Conservation (phyloP, 2,797 vertebrate species). For the Acanthurus lineatus region DNA sequence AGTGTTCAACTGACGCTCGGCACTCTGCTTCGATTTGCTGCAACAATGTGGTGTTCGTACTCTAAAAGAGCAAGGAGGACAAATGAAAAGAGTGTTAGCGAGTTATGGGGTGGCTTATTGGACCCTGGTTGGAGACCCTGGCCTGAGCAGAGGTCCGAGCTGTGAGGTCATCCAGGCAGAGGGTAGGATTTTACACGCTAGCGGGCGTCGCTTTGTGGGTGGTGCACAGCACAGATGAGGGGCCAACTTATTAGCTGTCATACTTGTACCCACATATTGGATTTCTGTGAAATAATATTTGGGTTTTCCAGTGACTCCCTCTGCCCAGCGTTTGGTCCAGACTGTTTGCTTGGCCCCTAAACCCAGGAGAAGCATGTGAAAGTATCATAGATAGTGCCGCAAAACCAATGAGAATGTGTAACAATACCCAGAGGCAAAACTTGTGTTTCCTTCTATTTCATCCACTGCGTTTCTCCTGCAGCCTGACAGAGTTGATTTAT, state of each 20-base stretch:
- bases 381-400: constrained; percentile 67
- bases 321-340: constrained; percentile 62
- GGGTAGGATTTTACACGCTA: constrained; percentile 62
- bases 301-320: constrained; percentile 72
- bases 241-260: constrained; percentile 80
- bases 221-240: constrained; percentile 63
- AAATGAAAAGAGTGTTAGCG: constrained; percentile 54
- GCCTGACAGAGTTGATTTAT: constrained; percentile 63
- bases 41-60: constrained; percentile 41
- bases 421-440: constrained; percentile 66
- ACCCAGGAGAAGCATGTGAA: constrained; percentile 69
- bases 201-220: constrained; percentile 72
- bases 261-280: constrained; percentile 79
- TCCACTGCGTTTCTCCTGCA: constrained; percentile 36
- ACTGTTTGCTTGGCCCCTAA: constrained; percentile 61
- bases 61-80: constrained; percentile 41
- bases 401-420: constrained; percentile 68
- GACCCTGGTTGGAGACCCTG: constrained; percentile 55
- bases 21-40: constrained; percentile 34
- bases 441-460: constrained; percentile 59
- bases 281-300: constrained; percentile 85
- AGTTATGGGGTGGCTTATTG: constrained; percentile 61
- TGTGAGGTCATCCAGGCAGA: constrained; percentile 71
- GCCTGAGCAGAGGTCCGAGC: constrained; percentile 54
- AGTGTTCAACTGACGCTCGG: constrained; percentile 52